Base-by-base conservation (phyloP, 2,888 invertebrate genomes). In the Aleiodes leptofemur region DNA sequence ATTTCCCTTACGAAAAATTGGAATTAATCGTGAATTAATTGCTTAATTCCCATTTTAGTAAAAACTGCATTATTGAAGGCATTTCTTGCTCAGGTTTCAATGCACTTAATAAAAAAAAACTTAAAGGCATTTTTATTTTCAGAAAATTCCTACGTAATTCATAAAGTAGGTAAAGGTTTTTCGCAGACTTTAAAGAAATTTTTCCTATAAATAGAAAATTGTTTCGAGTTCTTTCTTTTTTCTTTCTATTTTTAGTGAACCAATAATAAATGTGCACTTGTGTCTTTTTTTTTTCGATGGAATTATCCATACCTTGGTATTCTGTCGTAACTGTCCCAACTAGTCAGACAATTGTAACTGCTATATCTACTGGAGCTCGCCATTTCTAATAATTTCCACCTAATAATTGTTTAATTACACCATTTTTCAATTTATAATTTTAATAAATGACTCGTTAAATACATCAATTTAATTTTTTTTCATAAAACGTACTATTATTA, bases 251-350 rank as follows among this genome's bases (percentile, higher is more conserved):
- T 43, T 43, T 38, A 43, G 61, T 3, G 8, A 16, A 61, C 38
- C 38, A 61, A 9, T 13, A 34, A 57, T 9, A 16, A 48, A 13
- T 43, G 23, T 9, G 14, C 38, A 43, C 14, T 64, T 14, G 38
- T 34, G 23, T 29, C 43, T 13, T 14, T 43, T 34, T 34, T 34
- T 43, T 38, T 8, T 7, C 38, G 6, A 43, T 43, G 9, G 43
- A 43, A 43, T 43, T 43, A 7, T 43, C 7, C 43, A 9, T 94
- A 96, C 96, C 96, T 96, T 84, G 96, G 96, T 90, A 96, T 96
- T 89, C 92, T 94, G 90, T 96, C 96, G 91, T 96, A 96, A 90
- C 96, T 96, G 91, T 96, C 96, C 96, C 96, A 96, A 90, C 95
- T 95, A 79, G 95, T 95, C 87, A 96, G 92, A 90, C 96, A 96